Percentiles rank a stretch among this genome's conserved stretches.
These are phyloP conservation scores for Watsonalla binaria DNA, from an alignment of 2,888 invertebrate genomes.

Conservation along the genomic window DNA sequence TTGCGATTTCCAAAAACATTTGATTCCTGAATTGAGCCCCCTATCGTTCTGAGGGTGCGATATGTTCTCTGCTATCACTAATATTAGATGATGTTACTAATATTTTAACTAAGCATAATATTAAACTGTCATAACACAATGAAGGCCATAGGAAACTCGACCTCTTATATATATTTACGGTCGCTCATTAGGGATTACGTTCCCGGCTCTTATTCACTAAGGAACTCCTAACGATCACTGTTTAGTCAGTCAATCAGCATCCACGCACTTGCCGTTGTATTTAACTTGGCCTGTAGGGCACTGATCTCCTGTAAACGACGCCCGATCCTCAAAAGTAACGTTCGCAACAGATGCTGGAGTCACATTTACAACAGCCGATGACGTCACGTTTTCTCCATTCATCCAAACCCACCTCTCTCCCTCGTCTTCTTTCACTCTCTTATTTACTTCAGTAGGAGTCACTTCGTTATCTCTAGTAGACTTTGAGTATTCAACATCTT, in stretches of 20 bases:
- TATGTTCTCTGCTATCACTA: too few species aligned
- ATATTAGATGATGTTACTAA: too few species aligned
- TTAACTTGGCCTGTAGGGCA: constrained; percentile 27
- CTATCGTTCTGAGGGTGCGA: too few species aligned
- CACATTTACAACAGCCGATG: not conserved
- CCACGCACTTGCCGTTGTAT: constrained; percentile 20
- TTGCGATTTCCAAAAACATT: too few species aligned
- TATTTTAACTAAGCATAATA: too few species aligned
- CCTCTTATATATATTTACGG: not conserved
- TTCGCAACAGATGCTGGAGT: too few species aligned
- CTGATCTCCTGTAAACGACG: constrained; percentile 24
- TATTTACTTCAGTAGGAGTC: constrained; percentile 1
- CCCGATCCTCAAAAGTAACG: constrained; percentile 25
- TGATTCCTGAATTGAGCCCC: too few species aligned
- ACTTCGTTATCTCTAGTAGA: constrained; percentile 2
- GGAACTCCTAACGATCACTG: not conserved
- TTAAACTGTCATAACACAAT: not conserved
- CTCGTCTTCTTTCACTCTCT: constrained; percentile 12
- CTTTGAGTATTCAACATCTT: not conserved
- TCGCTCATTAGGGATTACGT: too few species aligned
- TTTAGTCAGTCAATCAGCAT: constrained; percentile 10
- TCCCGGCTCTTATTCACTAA: not conserved
- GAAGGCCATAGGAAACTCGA: not conserved
- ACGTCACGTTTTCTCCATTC: constrained; percentile 1
- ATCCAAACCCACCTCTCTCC: constrained; percentile 24